Evolutionary conservation across 2,113 vertebrate species (phyloP), one percentile per base, ranked within the genome.

Genomic region (Hiodon tergisus): DNA sequence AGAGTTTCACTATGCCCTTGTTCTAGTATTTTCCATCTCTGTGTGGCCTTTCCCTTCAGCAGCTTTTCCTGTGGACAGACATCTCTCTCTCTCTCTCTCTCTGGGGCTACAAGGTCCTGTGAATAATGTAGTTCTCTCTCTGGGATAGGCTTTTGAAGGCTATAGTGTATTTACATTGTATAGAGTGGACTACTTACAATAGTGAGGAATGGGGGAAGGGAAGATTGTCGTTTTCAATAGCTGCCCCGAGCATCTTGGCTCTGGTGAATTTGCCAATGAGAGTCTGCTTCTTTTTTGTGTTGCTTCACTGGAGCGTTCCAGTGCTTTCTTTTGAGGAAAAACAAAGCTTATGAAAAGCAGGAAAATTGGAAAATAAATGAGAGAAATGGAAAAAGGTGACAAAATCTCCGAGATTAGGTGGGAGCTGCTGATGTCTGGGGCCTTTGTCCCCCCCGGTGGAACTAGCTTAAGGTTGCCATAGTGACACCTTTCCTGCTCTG

Each of bases 391-490:
- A 55, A 69, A 5, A 67, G 69, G 50, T 48, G 58, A 48, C 48
- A 76, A 46, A 16, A 62, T 31, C 31, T 31, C 31, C 0, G 31
- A 31, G 31, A 2, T 31, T 31, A 31, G 31, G 0, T 31, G 31
- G 31, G 31, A 31, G 31, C 31, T 31, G 31, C 31, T 31, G 81
- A 76, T 80, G 77, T 81, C 83, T 81, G 58, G 4, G 58, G 68
- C 80, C 81, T 89, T 89, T 88, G 81, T 88, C 84, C 83, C 80
- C 80, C 74, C 79, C 78, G 60, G 80, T 78, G 66, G 75, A 81
- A 79, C 79, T 73, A 60, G 71, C 83, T 83, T n/a, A 69, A 73
- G 72, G 83, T 89, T 81, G 73, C 85, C 85, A 88, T 85, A 82
- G 87, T 77, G 80, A 90, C 83, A 2, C 31, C 60, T 11, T 72